Evolutionary conservation across 2,888 invertebrate species (phyloP).

Genomic region (Thereva unica): DNA sequence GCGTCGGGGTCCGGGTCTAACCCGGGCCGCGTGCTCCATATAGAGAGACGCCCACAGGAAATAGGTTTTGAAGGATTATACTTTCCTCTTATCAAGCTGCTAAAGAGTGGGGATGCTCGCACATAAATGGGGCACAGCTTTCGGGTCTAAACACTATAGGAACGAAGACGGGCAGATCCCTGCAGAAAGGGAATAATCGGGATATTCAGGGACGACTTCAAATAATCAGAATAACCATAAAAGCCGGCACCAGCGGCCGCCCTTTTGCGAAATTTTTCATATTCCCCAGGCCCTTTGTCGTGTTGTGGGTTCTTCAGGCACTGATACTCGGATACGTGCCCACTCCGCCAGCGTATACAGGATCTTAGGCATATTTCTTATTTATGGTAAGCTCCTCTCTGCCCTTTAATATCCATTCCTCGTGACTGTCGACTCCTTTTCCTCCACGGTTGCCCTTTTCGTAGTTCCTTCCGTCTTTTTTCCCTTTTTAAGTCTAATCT

Average conservation of each 20-base stretch:
- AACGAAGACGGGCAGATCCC: no score
- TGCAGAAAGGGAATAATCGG: no score
- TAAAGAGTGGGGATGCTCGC: background rate
- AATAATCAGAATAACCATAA: no score
- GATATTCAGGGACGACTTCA: no score
- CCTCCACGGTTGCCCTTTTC: slow-evolving; percentile 7
- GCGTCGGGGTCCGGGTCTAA: no score
- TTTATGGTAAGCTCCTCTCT: slow-evolving; percentile 15
- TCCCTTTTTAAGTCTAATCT: slow-evolving; percentile 12
- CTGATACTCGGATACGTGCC: no score
- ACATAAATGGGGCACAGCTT: background rate
- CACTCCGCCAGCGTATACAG: no score
- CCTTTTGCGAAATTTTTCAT: no score
- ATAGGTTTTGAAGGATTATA: slow-evolving; percentile 9
- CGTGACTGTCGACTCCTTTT: slow-evolving; percentile 17
- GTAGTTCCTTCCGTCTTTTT: background rate
- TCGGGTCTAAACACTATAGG: background rate
- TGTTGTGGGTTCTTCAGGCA: no score
- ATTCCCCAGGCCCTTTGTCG: no score
- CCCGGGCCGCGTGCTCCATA: background rate
- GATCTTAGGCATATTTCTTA: background rate
- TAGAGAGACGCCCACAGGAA: background rate
- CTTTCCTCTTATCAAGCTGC: background rate
- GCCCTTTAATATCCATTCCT: slow-evolving; percentile 17
- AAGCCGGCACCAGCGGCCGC: no score